Evolutionary conservation across 2,113 vertebrate genomes (phyloP).

Genomic region (Scopus umbretta): DNA sequence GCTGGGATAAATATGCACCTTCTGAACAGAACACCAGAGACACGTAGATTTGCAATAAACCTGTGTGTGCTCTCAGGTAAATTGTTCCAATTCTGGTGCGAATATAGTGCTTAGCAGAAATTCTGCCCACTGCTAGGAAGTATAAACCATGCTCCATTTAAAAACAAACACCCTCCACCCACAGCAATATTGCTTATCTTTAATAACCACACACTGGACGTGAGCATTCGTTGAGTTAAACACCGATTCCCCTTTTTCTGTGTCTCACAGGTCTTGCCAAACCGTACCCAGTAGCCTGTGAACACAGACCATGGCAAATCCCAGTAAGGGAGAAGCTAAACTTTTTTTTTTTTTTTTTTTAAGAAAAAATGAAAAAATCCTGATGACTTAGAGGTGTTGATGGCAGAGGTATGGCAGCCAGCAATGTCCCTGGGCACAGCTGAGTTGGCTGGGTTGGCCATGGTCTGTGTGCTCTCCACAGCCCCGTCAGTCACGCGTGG

Average conservation of each 20-base stretch:
- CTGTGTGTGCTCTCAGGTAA: not conserved
- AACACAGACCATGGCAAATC: not conserved
- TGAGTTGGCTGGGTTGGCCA: not conserved
- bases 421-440: not conserved
- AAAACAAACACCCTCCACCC: not conserved
- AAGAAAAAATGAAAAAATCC: not conserved
- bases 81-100: not conserved
- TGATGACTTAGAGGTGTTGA: not conserved
- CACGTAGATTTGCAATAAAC: not conserved
- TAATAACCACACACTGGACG: not conserved
- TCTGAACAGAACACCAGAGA: not conserved
- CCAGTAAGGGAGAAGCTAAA: not conserved
- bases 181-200: not conserved
- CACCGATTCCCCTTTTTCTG: not conserved
- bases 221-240: not conserved
- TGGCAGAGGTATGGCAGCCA: not conserved
- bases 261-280: not conserved
- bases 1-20: not conserved
- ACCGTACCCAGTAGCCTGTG: not conserved
- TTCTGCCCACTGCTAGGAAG: not conserved
- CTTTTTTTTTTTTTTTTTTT: not conserved
- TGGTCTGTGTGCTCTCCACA: not conserved
- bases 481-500: accelerated
- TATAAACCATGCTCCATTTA: not conserved
- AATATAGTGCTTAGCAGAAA: not conserved